Conservation (phyloP, 2,888 invertebrate genomes). For the Marasmarcha lunaedactyla region DNA sequence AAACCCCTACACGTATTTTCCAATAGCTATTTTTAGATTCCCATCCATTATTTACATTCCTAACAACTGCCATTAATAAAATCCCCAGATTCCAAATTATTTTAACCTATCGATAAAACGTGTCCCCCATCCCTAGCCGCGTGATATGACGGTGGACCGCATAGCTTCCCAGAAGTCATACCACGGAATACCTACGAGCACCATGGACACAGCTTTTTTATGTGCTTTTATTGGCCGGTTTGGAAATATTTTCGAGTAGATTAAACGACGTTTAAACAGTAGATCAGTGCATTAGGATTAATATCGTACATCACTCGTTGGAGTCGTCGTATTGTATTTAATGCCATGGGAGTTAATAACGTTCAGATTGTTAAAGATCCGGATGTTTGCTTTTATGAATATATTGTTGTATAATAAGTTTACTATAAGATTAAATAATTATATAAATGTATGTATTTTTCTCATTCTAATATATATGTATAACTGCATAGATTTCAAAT, state of each 20-base stretch:
- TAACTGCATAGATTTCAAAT: too few species aligned
- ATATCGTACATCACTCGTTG: conserved; percentile 55
- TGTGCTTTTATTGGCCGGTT: conserved; percentile 40
- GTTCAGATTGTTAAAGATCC: too few species aligned
- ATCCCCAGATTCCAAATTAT: too few species aligned
- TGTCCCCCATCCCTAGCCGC: conserved; percentile 35
- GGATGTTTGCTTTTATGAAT: too few species aligned
- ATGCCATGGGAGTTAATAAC: conserved; percentile 35
- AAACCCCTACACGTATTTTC: too few species aligned
- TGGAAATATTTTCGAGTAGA: conserved; percentile 58
- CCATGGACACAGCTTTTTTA: conserved; percentile 35
- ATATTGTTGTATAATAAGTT: too few species aligned
- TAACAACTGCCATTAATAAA: too few species aligned
- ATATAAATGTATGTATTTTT: too few species aligned
- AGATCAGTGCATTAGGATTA: conserved; percentile 66
- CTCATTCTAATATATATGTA: too few species aligned
- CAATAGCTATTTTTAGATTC: too few species aligned
- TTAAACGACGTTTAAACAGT: conserved; percentile 59
- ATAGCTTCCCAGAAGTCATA: conserved; percentile 62
- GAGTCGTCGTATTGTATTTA: conserved; percentile 33
- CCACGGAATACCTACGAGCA: conserved; percentile 60
- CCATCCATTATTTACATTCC: too few species aligned
- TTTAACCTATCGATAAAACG: conserved; percentile 19
- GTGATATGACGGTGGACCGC: conserved; percentile 57
- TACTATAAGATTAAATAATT: too few species aligned